A percentile compares a stretch with the other conserved stretches of the same genome.
Evolutionary conservation across 2,797 vertebrate genomes (phyloP).

Genomic region (Oreochromis mossambicus): DNA sequence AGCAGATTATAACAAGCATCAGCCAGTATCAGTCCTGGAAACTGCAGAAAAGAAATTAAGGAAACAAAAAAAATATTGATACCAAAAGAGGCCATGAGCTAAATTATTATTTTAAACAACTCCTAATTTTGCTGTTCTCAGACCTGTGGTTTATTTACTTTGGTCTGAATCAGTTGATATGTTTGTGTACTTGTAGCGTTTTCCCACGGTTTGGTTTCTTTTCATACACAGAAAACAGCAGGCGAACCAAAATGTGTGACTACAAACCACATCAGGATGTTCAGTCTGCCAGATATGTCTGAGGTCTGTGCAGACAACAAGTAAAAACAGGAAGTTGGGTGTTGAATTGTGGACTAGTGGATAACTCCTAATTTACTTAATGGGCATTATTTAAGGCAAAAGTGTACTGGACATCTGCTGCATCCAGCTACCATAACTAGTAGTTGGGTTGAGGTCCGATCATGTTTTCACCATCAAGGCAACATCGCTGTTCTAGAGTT

Average conservation of each 20-base stretch:
- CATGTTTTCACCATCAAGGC: neutral
- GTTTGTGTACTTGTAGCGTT: accelerated
- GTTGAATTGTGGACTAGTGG: neutral
- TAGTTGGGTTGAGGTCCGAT: neutral
- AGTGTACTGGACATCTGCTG: neutral
- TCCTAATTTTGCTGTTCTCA: neutral
- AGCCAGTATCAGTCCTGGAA: neutral
- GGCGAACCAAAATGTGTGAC: neutral
- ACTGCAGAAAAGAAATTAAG: neutral
- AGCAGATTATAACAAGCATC: neutral
- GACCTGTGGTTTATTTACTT: neutral
- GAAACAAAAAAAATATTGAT: neutral
- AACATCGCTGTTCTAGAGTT: neutral
- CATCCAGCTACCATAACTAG: neutral
- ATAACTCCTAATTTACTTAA: neutral
- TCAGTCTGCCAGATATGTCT: neutral
- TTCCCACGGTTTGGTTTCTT: neutral
- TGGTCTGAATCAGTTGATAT: neutral
- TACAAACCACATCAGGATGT: neutral
- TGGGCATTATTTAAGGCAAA: neutral
- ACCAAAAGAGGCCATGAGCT: neutral
- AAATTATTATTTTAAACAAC: neutral
- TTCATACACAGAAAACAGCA: neutral
- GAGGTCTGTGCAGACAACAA: neutral
- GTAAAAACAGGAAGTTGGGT: neutral